Conservation (phyloP, 2,113 vertebrate species). For the Antennarius striatus region DNA sequence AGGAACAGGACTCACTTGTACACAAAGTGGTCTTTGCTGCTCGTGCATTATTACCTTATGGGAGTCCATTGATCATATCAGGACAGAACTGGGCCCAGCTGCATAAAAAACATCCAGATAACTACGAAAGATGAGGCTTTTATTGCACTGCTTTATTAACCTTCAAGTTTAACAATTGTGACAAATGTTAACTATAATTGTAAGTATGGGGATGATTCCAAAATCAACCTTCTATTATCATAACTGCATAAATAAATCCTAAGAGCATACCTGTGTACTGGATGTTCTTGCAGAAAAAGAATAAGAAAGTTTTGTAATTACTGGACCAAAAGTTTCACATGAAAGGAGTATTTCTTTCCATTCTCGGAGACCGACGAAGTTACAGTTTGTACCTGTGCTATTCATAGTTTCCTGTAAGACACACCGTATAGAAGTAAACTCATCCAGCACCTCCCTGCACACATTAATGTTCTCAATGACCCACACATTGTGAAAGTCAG, state of each 20-base stretch:
- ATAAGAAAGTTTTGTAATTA: neutral
- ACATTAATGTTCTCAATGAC: conserved; percentile 23
- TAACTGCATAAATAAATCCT: too few relatives aligned
- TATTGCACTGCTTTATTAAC: neutral
- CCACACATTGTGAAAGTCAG: conserved; percentile 32
- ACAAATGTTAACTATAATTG: too few relatives aligned
- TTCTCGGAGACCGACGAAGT: conserved; percentile 1
- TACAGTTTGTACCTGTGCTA: conserved; percentile 6
- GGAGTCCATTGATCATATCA: conserved; percentile 56
- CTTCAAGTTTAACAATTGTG: neutral
- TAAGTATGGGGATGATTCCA: too few relatives aligned
- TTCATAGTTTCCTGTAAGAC: conserved; percentile 8
- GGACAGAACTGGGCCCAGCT: conserved; percentile 54
- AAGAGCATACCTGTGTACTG: too few relatives aligned
- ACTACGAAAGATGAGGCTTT: conserved; percentile 1
- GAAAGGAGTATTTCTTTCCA: neutral
- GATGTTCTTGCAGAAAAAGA: neutral
- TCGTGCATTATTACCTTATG: conserved; percentile 26
- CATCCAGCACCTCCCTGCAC: conserved; percentile 10
- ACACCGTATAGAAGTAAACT: conserved; percentile 12
- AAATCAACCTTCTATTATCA: too few relatives aligned
- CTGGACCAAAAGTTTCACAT: neutral
- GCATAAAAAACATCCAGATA: conserved; percentile 14
- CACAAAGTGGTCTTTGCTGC: conserved; percentile 37
- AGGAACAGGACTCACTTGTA: conserved; percentile 5